Base-by-base conservation (phyloP, 2,797 vertebrate genomes). In the Syngnathus rostellatus region DNA sequence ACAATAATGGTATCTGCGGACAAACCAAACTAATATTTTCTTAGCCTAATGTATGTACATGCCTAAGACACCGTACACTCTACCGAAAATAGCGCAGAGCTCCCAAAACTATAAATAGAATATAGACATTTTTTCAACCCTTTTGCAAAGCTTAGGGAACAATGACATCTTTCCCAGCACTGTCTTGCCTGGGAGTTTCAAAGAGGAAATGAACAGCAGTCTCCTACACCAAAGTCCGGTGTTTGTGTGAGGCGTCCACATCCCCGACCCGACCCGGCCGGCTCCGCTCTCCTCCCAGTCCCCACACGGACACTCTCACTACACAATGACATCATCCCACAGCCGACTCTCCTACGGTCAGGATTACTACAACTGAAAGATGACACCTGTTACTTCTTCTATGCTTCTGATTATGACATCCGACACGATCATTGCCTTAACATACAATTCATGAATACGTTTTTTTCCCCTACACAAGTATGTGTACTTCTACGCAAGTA, bases 171-270 rank as follows among this genome's bases (percentile, higher is more conserved):
- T 41, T 61, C 43, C 14, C 59, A 12, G 43, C 39, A 61, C 59
- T 61, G 61, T 63, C 61, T 63, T 63, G 61, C 23, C 23, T 48
- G 59, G 59, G 43, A 63, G 14, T 46, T 46, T 45, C 61, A 63
- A 63, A 45, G 43, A 48, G 61, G 61, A 63, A 63, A 48, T 63
- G 61, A 63, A 63, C 43, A 31, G 61, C 43, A 31, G 61, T 48
- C 61, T 48, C 61, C 61, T 25, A 31, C 61, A 61, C 61, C 43
- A 25, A 63, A 48, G 41, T 63, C 61, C 61, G 61, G 61, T 63
- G 43, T 63, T 63, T 63, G 59, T 61, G 59, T 41, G 39, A 61
- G 39, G 40, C 59, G 39, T 61, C 40, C 59, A 43, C 59, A 61
- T 41, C 39, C 59, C 59, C 6, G 21, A 23, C 59, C 59, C 6